phyloP scores from a whole-genome alignment of 2,888 invertebrate species.

The Noctuana brunneofusca region DNA sequence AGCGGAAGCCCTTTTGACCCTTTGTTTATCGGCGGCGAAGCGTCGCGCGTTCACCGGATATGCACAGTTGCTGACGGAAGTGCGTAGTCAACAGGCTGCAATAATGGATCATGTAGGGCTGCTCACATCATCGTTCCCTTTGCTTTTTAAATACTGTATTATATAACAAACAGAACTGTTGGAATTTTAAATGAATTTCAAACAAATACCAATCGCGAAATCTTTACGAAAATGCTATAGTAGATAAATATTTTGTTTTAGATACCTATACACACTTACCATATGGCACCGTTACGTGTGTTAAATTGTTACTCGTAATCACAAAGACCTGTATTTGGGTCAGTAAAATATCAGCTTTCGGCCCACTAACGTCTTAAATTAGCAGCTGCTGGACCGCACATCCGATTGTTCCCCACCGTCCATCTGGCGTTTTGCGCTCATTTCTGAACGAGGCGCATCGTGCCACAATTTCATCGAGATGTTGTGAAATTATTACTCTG shows the following conservation, averaged over 20 bases:
- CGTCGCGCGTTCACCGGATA: slow-evolving; percentile 65
- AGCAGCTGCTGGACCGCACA: slow-evolving; percentile 27
- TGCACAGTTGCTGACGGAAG: slow-evolving; percentile 69
- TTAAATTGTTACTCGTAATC: background rate
- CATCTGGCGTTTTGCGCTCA: slow-evolving; percentile 31
- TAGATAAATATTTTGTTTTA: background rate
- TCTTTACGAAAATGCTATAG: too few relatives aligned
- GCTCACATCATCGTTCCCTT: slow-evolving; percentile 8
- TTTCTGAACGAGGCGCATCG: slow-evolving; percentile 3
- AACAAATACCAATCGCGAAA: too few relatives aligned
- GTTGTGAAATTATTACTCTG: slow-evolving; percentile 25
- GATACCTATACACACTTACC: background rate
- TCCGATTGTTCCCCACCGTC: slow-evolving; percentile 25
- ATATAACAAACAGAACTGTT: background rate
- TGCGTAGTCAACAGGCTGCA: slow-evolving; percentile 58
- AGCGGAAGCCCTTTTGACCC: slow-evolving; percentile 77
- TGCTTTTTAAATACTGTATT: background rate
- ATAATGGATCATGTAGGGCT: slow-evolving; percentile 33
- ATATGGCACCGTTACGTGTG: background rate
- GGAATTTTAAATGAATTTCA: background rate
- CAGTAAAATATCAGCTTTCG: slow-evolving; percentile 27
- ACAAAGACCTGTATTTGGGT: slow-evolving; percentile 14
- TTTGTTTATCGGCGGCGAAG: slow-evolving; percentile 71
- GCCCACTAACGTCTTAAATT: slow-evolving; percentile 24
- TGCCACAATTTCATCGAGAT: slow-evolving; percentile 25